Evolutionary conservation across 1,140 invertebrate species (phyloP).

Genomic region (Zaprionus davidi): DNA sequence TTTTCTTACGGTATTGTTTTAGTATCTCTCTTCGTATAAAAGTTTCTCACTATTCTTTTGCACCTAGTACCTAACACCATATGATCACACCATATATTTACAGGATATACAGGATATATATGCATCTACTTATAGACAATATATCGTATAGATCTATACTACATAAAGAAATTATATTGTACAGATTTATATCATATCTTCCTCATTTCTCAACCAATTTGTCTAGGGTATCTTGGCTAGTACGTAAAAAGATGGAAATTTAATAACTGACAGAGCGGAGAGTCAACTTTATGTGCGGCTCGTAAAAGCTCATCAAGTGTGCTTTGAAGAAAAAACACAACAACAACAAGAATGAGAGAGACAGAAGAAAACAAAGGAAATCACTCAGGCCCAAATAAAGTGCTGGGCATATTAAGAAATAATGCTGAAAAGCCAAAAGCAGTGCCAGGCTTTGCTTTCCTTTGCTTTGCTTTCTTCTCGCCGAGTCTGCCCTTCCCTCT

Average conservation of each 20-base stretch:
- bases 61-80: too few species aligned
- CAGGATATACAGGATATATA: too few species aligned
- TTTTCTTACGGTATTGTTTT: too few species aligned
- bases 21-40: too few species aligned
- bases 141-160: not conserved
- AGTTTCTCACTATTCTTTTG: too few species aligned
- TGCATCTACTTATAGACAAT: too few species aligned
- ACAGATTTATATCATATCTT: not conserved
- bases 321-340: slow-evolving; percentile 27
- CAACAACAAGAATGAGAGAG: not conserved
- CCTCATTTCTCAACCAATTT: not conserved
- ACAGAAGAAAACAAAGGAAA: slow-evolving; percentile 63
- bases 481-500: not conserved
- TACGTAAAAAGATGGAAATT: slow-evolving; percentile 70
- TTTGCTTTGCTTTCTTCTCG: slow-evolving; percentile 12
- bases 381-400: slow-evolving; percentile 65
- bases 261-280: slow-evolving; percentile 58
- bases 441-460: slow-evolving; percentile 23
- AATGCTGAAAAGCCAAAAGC: slow-evolving; percentile 57
- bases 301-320: slow-evolving; percentile 62
- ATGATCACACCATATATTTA: too few species aligned
- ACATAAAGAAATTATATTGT: too few species aligned
- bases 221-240: slow-evolving; percentile 10
- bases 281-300: slow-evolving; percentile 55
- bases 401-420: slow-evolving; percentile 69